Conservation (phyloP, 2,797 vertebrate genomes). For the Acrossocheilus fasciatus region DNA sequence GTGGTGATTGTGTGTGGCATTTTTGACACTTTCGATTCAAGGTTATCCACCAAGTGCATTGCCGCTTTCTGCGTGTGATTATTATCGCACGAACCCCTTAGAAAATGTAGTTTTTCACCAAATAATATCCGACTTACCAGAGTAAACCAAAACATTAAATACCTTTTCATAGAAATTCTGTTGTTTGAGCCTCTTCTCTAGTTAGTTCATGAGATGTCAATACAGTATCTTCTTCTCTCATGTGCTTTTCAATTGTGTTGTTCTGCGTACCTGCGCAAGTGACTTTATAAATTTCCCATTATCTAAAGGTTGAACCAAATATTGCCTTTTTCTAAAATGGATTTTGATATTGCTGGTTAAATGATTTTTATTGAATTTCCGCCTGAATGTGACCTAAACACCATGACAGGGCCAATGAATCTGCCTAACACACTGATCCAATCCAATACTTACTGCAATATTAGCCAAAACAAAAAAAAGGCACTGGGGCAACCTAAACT, state of each 20-base stretch:
- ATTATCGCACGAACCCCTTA: not conserved
- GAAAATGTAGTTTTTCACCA: not conserved
- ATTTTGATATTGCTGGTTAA: not conserved
- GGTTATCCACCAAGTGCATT: slow-evolving; percentile 28
- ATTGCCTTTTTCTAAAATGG: slow-evolving; percentile 5
- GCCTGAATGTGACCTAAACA: not conserved
- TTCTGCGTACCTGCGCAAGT: not conserved
- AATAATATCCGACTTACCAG: not conserved
- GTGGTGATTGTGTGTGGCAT: slow-evolving; percentile 19
- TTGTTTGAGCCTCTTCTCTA: not conserved
- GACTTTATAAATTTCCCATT: slow-evolving; percentile 5
- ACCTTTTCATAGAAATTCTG: not conserved
- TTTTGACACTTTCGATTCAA: slow-evolving; percentile 40
- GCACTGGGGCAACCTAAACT: not conserved
- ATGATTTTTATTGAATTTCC: not conserved
- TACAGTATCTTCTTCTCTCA: not conserved
- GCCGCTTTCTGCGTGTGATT: not conserved
- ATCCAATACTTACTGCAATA: not conserved
- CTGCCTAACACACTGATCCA: not conserved
- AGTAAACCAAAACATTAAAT: not conserved
- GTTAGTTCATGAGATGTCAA: not conserved
- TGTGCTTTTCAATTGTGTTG: not conserved
- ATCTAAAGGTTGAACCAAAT: slow-evolving; percentile 27
- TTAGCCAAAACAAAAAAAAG: not conserved
- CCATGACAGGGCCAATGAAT: not conserved